phyloP scores from a whole-genome alignment of 1,140 invertebrate genomes.

The Atopsyche davidsoni region DNA sequence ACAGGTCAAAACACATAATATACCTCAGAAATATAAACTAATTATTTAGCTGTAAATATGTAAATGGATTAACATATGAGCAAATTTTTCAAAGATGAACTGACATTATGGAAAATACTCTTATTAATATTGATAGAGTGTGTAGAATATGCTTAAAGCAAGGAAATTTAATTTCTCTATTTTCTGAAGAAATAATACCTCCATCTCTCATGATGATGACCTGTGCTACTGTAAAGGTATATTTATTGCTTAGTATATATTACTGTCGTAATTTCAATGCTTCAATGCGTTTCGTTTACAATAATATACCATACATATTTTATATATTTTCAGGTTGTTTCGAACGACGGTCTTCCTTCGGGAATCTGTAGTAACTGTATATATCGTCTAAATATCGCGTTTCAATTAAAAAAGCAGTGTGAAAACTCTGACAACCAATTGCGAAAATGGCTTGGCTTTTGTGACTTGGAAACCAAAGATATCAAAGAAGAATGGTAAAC shows the following conservation, averaged over 20 bases:
- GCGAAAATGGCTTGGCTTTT: slow-evolving; percentile 6
- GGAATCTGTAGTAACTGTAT: slow-evolving; percentile 11
- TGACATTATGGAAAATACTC: too few species aligned
- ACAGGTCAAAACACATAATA: too few species aligned
- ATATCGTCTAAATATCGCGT: slow-evolving; percentile 1
- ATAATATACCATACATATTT: too few species aligned
- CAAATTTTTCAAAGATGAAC: not conserved
- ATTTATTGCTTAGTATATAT: too few species aligned
- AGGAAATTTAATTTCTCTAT: slow-evolving; percentile 13
- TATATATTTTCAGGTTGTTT: slow-evolving; percentile 5
- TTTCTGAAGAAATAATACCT: slow-evolving; percentile 5
- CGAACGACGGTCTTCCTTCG: slow-evolving; percentile 12
- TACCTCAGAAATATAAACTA: too few species aligned
- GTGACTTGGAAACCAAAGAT: not conserved
- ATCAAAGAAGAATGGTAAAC: slow-evolving; percentile 8
- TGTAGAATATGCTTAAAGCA: slow-evolving; percentile 14
- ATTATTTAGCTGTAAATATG: too few species aligned
- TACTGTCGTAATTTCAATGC: too few species aligned
- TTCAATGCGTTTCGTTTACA: too few species aligned
- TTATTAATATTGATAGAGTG: slow-evolving; percentile 7
- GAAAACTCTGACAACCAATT: slow-evolving; percentile 14
- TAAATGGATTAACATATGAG: slow-evolving; percentile 1
- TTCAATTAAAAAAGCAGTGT: slow-evolving; percentile 19
- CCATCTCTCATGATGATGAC: slow-evolving; percentile 17
- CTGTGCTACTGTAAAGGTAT: slow-evolving; percentile 17